phyloP scores from a whole-genome alignment of 2,888 invertebrate genomes.

The Sicus ferrugineus region DNA sequence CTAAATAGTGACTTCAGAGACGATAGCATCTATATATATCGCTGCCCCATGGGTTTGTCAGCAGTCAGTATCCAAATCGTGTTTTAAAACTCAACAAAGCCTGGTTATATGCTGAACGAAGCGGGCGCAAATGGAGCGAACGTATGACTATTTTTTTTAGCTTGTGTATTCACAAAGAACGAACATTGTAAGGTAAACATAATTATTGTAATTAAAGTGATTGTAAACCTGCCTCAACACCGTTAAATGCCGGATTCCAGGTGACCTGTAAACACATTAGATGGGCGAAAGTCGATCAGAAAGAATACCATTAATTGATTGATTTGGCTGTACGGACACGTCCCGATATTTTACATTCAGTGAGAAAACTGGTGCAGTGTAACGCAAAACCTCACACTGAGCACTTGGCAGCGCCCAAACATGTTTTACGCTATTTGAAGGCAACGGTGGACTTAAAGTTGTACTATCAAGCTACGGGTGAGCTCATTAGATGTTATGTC shows the following conservation, averaged over 20 bases:
- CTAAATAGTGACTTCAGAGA: slow-evolving; percentile 42
- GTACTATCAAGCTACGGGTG: slow-evolving; percentile 24
- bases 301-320: slow-evolving; percentile 38
- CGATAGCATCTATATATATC: too few species aligned
- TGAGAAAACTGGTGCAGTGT: slow-evolving; percentile 35
- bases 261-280: too few species aligned
- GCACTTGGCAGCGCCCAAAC: slow-evolving; percentile 32
- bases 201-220: slow-evolving; percentile 35
- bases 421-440: slow-evolving; percentile 35
- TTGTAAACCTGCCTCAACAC: slow-evolving; percentile 35
- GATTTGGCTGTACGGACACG: slow-evolving; percentile 40
- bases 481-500: slow-evolving; percentile 27
- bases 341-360: slow-evolving; percentile 38
- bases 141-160: slow-evolving; percentile 38
- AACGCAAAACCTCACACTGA: slow-evolving; percentile 38
- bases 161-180: slow-evolving; percentile 38
- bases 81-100: slow-evolving; percentile 38
- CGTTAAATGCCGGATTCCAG: too few species aligned
- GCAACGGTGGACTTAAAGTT: slow-evolving; percentile 22
- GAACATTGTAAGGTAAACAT: slow-evolving; percentile 34
- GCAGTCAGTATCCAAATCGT: slow-evolving; percentile 15
- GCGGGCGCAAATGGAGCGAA: slow-evolving; percentile 41
- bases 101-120: slow-evolving; percentile 43
- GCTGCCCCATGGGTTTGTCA: slow-evolving; percentile 37
- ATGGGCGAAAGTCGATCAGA: slow-evolving; percentile 23